phyloP scores from a whole-genome alignment of 2,113 vertebrate genomes.

The Nibea albiflora region DNA sequence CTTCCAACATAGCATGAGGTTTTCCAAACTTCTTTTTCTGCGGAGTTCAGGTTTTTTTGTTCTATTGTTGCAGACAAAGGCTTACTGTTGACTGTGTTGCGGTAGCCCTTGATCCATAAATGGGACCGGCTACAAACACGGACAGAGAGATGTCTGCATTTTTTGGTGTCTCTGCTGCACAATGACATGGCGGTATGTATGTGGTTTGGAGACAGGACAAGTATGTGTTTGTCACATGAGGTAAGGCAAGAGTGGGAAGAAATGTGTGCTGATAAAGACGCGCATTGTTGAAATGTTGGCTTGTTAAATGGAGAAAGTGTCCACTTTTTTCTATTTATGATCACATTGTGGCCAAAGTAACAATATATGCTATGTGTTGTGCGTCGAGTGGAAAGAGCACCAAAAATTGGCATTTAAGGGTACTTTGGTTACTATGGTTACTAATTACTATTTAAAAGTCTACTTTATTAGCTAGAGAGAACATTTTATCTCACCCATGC shows the following conservation, averaged over 20 bases:
- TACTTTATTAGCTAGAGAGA: background rate
- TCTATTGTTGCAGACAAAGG: conserved; percentile 65
- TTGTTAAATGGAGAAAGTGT: background rate
- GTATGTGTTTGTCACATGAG: conserved; percentile 15
- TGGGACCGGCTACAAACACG: conserved; percentile 51
- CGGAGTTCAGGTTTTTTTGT: conserved; percentile 35
- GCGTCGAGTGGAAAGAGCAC: background rate
- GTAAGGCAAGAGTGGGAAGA: background rate
- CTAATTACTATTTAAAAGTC: conserved; percentile 23
- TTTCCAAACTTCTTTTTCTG: conserved; percentile 65
- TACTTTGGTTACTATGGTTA: conserved; percentile 15
- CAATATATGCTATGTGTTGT: background rate
- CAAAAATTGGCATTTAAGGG: background rate
- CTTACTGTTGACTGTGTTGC: conserved; percentile 59
- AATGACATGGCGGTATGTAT: conserved; percentile 36
- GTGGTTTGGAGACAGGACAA: conserved; percentile 22
- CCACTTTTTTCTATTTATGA: background rate
- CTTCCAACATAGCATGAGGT: conserved; percentile 47
- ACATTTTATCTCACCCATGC: conserved; percentile 37
- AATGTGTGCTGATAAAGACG: conserved; percentile 35
- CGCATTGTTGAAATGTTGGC: conserved; percentile 3
- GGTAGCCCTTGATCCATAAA: conserved; percentile 51
- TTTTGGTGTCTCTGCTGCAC: conserved; percentile 38
- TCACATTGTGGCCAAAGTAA: background rate
- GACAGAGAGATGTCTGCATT: conserved; percentile 27